These are phyloP conservation scores for Cremastobaeus sp. DNA, from an alignment of 2,888 invertebrate species.

Conservation along the genomic window DNA sequence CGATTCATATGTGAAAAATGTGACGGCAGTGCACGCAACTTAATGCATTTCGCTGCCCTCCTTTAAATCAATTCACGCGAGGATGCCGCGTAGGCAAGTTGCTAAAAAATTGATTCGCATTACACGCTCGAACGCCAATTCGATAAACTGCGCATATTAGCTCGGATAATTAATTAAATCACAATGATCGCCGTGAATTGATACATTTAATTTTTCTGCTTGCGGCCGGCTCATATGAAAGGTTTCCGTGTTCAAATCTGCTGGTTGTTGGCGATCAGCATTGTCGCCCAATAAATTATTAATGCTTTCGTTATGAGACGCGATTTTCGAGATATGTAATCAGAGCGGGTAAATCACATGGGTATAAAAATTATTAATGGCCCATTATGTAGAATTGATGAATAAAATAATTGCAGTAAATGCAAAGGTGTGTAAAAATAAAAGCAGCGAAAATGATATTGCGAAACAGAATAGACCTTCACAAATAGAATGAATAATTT, in stretches of 20 bases:
- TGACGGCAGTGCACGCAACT: constrained; percentile 41
- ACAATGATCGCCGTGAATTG: constrained; percentile 59
- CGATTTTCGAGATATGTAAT: constrained; percentile 30
- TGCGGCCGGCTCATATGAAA: constrained; percentile 4
- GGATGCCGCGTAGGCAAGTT: constrained; percentile 46
- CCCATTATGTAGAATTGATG: too few relatives aligned
- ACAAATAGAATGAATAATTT: too few relatives aligned
- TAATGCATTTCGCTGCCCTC: constrained; percentile 52
- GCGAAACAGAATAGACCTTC: too few relatives aligned
- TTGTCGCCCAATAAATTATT: constrained; percentile 28
- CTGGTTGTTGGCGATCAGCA: constrained; percentile 13
- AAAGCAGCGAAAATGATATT: too few relatives aligned
- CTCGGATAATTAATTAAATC: constrained; percentile 63
- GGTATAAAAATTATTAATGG: too few relatives aligned
- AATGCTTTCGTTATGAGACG: constrained; percentile 23
- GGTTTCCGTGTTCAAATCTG: constrained; percentile 45
- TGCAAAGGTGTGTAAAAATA: too few relatives aligned
- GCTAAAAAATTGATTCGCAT: constrained; percentile 55
- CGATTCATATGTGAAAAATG: constrained; percentile 51
- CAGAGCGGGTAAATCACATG: constrained; percentile 16
- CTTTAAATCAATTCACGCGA: constrained; percentile 52
- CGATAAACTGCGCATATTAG: constrained; percentile 51
- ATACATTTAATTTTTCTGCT: constrained; percentile 51
- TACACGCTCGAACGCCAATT: constrained; percentile 47
- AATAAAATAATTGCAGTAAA: too few relatives aligned